Evolutionary conservation across 2,888 invertebrate genomes (phyloP), one percentile per base, ranked within the genome.

Genomic region (Drosophila borealis): DNA sequence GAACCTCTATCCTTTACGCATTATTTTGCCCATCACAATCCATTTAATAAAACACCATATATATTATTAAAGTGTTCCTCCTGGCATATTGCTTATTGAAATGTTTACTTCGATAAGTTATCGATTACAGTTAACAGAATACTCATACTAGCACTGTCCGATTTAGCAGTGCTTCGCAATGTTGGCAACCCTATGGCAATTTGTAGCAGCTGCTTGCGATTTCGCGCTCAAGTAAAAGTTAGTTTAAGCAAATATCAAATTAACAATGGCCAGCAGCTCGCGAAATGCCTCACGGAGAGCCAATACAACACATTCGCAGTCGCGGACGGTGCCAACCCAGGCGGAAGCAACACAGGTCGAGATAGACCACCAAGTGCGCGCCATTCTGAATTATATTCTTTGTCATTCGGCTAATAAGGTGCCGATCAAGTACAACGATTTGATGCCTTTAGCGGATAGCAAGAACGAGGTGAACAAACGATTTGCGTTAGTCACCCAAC

Each of bases 221-320:
- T 70, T 60, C 50, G 54, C 71, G 77, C 71, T 44, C 44, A 65
- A 29, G 3, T 42, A 14, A n/a, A 39, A 14, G 2, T 8, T 10
- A 17, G 3, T 9, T 6, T 4, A 17, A 36, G 13, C 4, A 4
- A 14, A 9, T 4, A 3, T 9, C 6, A 21, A 44, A 21, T 11
- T 6, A 45, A 39, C 37, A 42, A 87, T 84, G 81, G 78, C 85
- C 3, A 87, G 81, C 53, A 80, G 78, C 0, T 81, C 81, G 2
- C 68, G 72, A 1, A 49, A 45, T 8, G 51, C 55, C 2, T 1
- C 61, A 9, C 60, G 60, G 8, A 55, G 67, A 13, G 37, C 34
- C 19, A 65, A 60, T 48, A n/a, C 11, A 19, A 3, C 46, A 0
- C 13, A 25, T 14, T 45, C 71, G 8, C 74, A 77, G 48, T 55